Base-by-base conservation (phyloP, 2,888 invertebrate genomes). In the Proisotoma minuta region DNA sequence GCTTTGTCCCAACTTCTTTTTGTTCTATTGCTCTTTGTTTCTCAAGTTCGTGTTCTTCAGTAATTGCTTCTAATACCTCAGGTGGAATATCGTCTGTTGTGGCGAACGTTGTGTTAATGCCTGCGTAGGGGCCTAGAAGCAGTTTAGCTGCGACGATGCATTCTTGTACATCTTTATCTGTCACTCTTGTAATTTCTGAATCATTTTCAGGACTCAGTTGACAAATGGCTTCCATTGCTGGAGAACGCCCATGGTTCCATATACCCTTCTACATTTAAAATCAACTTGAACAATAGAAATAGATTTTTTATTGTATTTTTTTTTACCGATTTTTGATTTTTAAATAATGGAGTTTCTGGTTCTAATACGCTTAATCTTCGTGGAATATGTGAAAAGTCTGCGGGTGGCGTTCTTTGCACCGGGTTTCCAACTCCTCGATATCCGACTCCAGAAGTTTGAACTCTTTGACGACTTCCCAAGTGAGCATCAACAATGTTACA, bases 201-300 rank as follows among this genome's bases (percentile, higher is more conserved):
- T n/a, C n/a, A 3, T 20, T 50, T 18, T 48, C 60, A 53, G 57
- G 57, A n/a, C 58, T 39, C 5, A 53, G 49, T 10, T 60, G 52
- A 52, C 64, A 64, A 5, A 64, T 57, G 0, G 64, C 50, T 3
- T 64, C 64, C 39, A 54, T 53, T 0, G 64, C 64, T 1, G 60
- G 60, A 1, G 43, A 26, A 27, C 58, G 60, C 4, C 57, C 57
- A 20, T 57, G 47, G 22, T 65, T 59, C 61, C 61, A 65, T 20
- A 61, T 61, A 4, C 50, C 28, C 3, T 24, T 56, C 34, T 65
- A 61, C 8, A n/a, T 24, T 5, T 23, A 23, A 12, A 56, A 34
- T 34, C 15, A 53, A 27, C 52, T 15, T 10, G n/a, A n/a, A n/a
- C n/a, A n/a, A n/a, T n/a, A n/a, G n/a, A n/a, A n/a, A n/a, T n/a